These are phyloP conservation scores for Diarsia dahlii DNA, from an alignment of 2,888 invertebrate species.

Conservation along the genomic window DNA sequence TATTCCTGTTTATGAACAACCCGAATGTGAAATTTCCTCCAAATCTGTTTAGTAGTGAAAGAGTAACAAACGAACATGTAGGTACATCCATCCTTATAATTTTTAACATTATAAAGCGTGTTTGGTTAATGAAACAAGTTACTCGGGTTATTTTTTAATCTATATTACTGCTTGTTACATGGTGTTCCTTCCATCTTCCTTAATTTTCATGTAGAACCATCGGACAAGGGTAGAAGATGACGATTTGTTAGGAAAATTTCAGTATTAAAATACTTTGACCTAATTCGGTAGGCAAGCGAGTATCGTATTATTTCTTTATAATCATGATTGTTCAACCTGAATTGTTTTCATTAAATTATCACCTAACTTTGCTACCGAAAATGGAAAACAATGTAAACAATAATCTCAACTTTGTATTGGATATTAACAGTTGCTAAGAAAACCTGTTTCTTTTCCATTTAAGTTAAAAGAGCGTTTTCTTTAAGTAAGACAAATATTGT, in stretches of 20 bases:
- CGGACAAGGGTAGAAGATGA: too few species aligned
- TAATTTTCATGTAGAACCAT: too few species aligned
- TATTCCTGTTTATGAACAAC: too few species aligned
- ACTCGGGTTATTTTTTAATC: too few species aligned
- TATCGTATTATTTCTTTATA: conserved; percentile 4
- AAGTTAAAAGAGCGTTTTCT: neutral
- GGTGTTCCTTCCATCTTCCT: too few species aligned
- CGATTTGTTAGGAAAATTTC: conserved; percentile 4
- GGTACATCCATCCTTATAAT: neutral
- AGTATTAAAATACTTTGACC: conserved; percentile 7
- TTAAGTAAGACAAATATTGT: neutral
- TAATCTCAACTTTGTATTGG: conserved; percentile 9
- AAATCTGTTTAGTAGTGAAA: neutral
- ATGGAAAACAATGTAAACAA: conserved; percentile 15
- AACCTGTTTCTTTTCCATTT: conserved; percentile 3
- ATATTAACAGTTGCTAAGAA: neutral
- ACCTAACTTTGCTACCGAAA: neutral
- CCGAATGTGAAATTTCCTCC: too few species aligned
- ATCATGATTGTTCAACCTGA: conserved; percentile 17
- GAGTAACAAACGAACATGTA: neutral
- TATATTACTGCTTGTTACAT: too few species aligned
- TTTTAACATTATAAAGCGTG: neutral
- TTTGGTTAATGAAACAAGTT: too few species aligned
- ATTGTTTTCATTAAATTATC: conserved; percentile 35
- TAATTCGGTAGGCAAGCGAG: neutral